phyloP scores from a whole-genome alignment of 35 echinoderm and acorn worm species.

The Lytechinus pictus region DNA sequence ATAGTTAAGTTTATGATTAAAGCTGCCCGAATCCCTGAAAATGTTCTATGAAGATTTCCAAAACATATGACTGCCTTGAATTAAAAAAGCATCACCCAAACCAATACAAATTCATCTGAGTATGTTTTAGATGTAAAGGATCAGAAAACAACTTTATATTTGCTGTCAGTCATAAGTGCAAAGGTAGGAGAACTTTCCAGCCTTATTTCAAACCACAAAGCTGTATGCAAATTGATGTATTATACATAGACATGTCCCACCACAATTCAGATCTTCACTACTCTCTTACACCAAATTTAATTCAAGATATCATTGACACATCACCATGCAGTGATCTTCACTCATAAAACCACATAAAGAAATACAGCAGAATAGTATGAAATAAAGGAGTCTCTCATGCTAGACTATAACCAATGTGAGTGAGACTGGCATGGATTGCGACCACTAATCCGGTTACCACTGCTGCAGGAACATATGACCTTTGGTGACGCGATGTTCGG shows the following conservation, averaged over 20 bases:
- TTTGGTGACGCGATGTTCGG: conserved; percentile 22
- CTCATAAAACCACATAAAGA: neutral
- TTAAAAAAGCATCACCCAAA: too few species aligned
- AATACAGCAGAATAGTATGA: neutral
- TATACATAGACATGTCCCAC: neutral
- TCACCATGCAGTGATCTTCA: neutral
- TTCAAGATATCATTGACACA: neutral
- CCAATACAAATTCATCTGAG: neutral
- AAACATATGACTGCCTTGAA: too few species aligned
- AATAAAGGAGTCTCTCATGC: neutral
- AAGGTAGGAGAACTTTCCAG: neutral
- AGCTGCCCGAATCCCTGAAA: too few species aligned
- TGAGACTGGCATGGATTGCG: neutral
- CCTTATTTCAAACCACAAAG: neutral
- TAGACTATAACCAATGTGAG: conserved; percentile 2
- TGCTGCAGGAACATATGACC: conserved; percentile 26
- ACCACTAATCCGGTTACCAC: conserved; percentile 34
- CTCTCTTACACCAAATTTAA: neutral
- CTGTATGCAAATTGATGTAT: neutral
- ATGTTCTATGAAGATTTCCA: too few species aligned
- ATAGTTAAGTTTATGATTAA: neutral
- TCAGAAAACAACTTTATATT: neutral
- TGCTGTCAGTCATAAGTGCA: neutral
- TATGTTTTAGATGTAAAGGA: neutral
- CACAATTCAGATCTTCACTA: neutral